phyloP scores from a whole-genome alignment of 2,113 vertebrate genomes.

The Grantiella picta region DNA sequence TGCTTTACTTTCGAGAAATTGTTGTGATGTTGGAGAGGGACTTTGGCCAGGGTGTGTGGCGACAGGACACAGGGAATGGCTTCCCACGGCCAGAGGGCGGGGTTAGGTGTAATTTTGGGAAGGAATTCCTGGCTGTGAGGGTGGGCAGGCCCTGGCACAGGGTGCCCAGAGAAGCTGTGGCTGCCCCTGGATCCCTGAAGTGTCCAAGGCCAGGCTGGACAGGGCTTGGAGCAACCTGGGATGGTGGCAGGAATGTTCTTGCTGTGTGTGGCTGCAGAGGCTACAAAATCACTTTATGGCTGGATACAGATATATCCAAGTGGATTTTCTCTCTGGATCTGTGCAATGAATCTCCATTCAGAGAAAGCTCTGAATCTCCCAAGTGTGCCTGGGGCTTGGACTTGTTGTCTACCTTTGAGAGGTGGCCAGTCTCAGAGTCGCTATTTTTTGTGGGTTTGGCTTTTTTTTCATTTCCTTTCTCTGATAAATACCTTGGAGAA shows the following conservation, averaged over 20 bases:
- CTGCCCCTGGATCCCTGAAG: neutral
- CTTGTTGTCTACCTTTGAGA: neutral
- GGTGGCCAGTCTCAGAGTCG: neutral
- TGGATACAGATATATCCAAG: neutral
- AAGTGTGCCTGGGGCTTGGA: neutral
- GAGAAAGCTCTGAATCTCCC: neutral
- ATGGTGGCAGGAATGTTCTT: fast-evolving
- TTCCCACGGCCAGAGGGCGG: neutral
- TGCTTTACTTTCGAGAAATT: neutral
- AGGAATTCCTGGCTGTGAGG: neutral
- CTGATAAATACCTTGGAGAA: neutral
- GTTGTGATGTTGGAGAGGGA: neutral
- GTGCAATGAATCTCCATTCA: neutral
- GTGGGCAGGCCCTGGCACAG: neutral
- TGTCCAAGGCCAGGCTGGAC: neutral
- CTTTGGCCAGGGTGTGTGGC: fast-evolving
- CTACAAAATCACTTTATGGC: neutral
- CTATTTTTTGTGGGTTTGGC: neutral
- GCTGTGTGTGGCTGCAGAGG: neutral
- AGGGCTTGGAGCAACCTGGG: neutral
- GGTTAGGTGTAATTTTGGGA: fast-evolving
- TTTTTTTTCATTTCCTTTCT: neutral
- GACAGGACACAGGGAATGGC: neutral
- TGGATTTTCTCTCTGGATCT: neutral
- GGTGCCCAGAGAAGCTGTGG: neutral